Evolutionary conservation across 2,797 vertebrate species (phyloP).

Genomic region (Loriculus beryllinus): DNA sequence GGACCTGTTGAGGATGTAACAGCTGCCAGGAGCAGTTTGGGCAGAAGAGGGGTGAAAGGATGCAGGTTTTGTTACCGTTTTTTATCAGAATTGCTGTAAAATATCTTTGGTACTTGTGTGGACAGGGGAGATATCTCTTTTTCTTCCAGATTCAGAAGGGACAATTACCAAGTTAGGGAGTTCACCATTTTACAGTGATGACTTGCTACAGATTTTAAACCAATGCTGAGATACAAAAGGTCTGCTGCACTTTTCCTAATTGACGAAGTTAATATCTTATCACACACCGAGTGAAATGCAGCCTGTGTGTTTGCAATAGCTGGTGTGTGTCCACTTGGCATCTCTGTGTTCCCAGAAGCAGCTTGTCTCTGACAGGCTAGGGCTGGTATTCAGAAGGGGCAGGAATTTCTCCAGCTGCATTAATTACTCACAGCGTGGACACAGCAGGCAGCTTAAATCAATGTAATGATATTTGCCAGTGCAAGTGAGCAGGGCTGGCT

Average conservation of each 20-base stretch:
- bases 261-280: not conserved
- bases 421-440: not conserved
- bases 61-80: not conserved
- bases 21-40: not conserved
- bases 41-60: not conserved
- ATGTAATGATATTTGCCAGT: accelerated
- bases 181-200: not conserved
- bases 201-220: not conserved
- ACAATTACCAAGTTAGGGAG: not conserved
- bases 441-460: accelerated
- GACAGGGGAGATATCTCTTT: not conserved
- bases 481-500: not conserved
- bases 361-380: not conserved
- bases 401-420: not conserved
- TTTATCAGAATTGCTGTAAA: not conserved
- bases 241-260: not conserved
- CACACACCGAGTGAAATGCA: not conserved
- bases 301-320: accelerated
- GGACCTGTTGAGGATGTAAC: not conserved
- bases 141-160: not conserved
- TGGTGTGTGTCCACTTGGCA: not conserved
- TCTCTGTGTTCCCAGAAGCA: not conserved
- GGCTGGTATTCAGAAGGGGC: not conserved
- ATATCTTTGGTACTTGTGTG: not conserved
- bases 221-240: not conserved